Evolutionary conservation across 2,113 vertebrate species (phyloP).

Genomic region (Tychaedon coryphoeus): DNA sequence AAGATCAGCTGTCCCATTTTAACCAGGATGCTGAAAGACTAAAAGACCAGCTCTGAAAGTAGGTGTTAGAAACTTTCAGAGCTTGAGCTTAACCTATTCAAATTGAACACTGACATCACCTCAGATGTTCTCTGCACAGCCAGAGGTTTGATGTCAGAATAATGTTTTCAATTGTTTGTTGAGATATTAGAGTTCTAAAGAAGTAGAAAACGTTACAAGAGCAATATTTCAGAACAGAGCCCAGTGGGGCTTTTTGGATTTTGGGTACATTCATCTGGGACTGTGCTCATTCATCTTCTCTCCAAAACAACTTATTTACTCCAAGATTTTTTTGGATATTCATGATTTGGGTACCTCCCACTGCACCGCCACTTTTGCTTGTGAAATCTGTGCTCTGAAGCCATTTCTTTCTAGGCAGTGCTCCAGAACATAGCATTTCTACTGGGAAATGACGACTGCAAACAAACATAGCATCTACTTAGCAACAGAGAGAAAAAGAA

Average conservation of each 20-base stretch:
- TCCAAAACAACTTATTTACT: background rate
- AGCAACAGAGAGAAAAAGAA: slow-evolving; percentile 49
- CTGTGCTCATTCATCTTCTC: background rate
- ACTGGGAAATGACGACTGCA: slow-evolving; percentile 32
- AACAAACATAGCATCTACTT: slow-evolving; percentile 54
- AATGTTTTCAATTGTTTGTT: background rate
- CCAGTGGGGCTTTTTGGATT: fast-evolving
- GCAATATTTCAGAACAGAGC: background rate
- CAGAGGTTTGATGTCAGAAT: background rate
- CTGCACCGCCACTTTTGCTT: background rate
- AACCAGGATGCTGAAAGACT: background rate
- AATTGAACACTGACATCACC: background rate
- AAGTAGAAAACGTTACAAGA: background rate
- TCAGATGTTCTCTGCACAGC: background rate
- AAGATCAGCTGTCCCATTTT: background rate
- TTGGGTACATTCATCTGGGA: background rate
- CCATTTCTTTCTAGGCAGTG: slow-evolving; percentile 24
- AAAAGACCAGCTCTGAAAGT: background rate
- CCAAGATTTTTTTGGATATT: background rate
- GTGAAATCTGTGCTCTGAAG: slow-evolving; percentile 1
- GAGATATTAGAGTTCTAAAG: background rate
- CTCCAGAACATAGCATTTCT: slow-evolving; percentile 34
- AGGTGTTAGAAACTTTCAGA: background rate
- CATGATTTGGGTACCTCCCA: background rate
- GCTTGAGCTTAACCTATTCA: background rate